Conservation (phyloP, 2,888 invertebrate genomes). For the Protonemura montana region DNA sequence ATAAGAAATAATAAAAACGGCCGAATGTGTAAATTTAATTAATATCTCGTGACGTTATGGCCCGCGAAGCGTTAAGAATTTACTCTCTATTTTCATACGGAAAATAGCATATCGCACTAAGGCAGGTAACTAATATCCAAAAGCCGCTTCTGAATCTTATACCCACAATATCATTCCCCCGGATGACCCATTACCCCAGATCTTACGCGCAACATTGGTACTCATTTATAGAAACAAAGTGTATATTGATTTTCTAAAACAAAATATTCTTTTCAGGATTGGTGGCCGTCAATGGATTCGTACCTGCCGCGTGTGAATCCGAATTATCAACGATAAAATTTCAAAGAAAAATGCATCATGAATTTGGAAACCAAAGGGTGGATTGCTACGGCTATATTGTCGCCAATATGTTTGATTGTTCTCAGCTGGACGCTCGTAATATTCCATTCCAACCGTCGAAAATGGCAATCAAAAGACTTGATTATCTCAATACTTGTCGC, state of each 20-base stretch:
- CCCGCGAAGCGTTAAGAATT: neutral
- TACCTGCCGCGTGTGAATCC: neutral
- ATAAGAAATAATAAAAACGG: neutral
- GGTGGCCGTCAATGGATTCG: neutral
- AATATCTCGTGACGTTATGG: neutral
- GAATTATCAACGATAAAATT: neutral
- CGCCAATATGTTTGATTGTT: constrained; percentile 60
- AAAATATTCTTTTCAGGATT: neutral
- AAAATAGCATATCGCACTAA: neutral
- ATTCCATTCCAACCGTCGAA: constrained; percentile 62
- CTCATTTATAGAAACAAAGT: neutral
- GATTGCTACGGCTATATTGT: constrained; percentile 58
- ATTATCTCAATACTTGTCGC: constrained; percentile 61
- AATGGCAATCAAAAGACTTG: constrained; percentile 64
- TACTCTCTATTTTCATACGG: neutral
- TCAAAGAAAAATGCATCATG: constrained; percentile 38
- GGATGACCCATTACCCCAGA: no score
- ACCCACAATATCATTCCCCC: no score
- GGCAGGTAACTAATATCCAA: no score
- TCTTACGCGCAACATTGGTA: no score
- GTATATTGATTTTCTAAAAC: neutral
- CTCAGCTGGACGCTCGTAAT: constrained; percentile 62
- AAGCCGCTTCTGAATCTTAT: no score
- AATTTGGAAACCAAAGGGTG: constrained; percentile 45
- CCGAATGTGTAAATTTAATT: neutral